Percentiles rank a stretch among this genome's conserved stretches.
These are phyloP conservation scores for Leptodirus hochenwartii DNA, from an alignment of 2,888 invertebrate genomes.

Conservation along the genomic window DNA sequence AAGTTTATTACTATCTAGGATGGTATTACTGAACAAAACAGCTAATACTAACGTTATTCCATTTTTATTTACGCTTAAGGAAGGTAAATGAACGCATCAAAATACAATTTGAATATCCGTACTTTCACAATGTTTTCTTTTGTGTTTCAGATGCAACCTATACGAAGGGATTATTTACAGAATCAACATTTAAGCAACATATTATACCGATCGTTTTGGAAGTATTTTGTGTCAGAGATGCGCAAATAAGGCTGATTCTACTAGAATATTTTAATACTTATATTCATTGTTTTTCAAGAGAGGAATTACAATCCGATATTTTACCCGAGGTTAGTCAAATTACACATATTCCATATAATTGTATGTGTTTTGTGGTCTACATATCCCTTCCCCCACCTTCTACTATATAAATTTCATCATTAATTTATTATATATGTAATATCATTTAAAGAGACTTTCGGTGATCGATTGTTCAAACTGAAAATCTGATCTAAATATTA, in stretches of 20 bases:
- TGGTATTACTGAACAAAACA: conserved; percentile 67
- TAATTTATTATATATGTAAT: too few species aligned
- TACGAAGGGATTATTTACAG: conserved; percentile 42
- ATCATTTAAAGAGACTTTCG: conserved; percentile 1
- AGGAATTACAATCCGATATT: conserved; percentile 56
- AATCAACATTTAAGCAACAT: conserved; percentile 48
- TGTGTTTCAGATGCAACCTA: conserved; percentile 16
- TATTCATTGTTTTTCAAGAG: conserved; percentile 52
- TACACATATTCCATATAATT: too few species aligned
- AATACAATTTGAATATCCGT: conserved; percentile 3
- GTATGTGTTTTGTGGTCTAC: too few species aligned
- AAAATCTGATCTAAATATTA: too few species aligned
- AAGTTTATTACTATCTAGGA: conserved; percentile 57
- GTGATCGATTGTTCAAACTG: not conserved
- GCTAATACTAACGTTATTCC: conserved; percentile 59
- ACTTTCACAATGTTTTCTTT: not conserved
- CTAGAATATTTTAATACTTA: conserved; percentile 62
- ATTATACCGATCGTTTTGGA: conserved; percentile 60
- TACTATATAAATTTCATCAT: too few species aligned
- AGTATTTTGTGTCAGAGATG: conserved; percentile 71
- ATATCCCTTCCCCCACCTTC: too few species aligned
- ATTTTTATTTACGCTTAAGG: conserved; percentile 47
- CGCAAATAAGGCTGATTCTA: conserved; percentile 61
- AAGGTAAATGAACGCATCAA: conserved; percentile 31
- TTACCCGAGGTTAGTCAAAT: conserved; percentile 55